Percentiles rank a stretch among this genome's conserved stretches.
phyloP scores from a whole-genome alignment of 2,888 invertebrate genomes.

The Calameuta idolon region DNA sequence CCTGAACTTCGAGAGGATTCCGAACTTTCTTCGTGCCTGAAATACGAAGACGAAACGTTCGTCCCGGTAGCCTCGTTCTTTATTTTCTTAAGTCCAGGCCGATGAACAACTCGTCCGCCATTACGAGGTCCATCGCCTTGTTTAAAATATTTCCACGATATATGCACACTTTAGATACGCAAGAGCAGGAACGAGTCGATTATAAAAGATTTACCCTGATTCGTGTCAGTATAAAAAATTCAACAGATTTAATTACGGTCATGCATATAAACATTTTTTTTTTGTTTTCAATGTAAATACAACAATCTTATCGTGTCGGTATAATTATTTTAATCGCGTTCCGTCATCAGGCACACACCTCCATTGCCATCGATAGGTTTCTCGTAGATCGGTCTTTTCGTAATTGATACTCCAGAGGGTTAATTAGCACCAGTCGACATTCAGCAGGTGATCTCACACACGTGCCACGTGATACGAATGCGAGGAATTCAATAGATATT shows the following conservation, averaged over 20 bases:
- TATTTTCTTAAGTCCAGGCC: not conserved
- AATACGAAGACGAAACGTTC: not conserved
- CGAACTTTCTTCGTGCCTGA: conserved; percentile 15
- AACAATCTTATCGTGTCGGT: not conserved
- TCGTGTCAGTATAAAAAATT: not conserved
- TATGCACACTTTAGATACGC: not conserved
- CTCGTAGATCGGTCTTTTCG: not conserved
- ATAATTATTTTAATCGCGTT: not conserved
- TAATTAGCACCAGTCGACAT: not conserved
- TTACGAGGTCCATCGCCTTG: not conserved
- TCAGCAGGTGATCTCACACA: not conserved
- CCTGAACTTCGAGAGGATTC: conserved; percentile 25
- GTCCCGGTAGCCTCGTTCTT: not conserved
- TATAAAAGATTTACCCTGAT: not conserved
- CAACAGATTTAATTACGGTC: not conserved
- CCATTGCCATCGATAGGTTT: not conserved
- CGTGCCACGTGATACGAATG: not conserved
- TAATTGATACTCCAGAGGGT: not conserved
- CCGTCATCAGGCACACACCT: not conserved
- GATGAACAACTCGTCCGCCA: not conserved
- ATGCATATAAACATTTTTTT: not conserved
- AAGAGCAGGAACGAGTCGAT: not conserved
- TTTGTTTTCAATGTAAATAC: not conserved
- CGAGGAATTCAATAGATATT: not conserved
- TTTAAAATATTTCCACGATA: not conserved